Evolutionary conservation across 2,888 invertebrate species (phyloP).

Genomic region (Sympetrum striolatum): DNA sequence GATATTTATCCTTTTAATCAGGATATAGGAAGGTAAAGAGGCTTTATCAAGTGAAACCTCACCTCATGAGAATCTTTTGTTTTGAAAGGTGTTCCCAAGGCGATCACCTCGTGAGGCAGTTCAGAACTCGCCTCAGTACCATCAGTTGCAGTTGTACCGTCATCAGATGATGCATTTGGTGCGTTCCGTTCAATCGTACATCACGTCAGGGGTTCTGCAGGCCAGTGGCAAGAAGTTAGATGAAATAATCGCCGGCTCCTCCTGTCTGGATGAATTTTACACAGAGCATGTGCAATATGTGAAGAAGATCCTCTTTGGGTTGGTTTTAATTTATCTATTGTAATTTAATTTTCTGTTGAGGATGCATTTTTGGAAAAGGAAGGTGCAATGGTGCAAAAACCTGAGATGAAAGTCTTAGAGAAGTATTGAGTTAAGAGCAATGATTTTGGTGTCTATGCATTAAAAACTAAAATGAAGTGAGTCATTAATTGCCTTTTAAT

Average conservation of each 20-base stretch:
- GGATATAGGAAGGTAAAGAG: no score
- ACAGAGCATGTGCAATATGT: conserved; percentile 75
- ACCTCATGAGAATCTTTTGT: no score
- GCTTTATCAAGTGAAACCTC: no score
- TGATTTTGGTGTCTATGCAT: no score
- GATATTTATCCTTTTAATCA: no score
- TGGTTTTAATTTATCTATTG: conserved; percentile 51
- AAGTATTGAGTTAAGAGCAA: background rate
- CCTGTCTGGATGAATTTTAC: conserved; percentile 76
- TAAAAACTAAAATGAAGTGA: no score
- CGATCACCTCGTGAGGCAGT: background rate
- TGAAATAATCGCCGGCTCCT: conserved; percentile 58
- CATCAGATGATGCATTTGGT: conserved; percentile 80
- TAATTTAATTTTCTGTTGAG: no score
- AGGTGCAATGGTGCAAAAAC: no score
- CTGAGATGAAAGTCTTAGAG: no score
- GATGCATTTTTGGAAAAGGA: background rate
- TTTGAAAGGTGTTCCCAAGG: background rate
- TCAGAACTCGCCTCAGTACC: conserved; percentile 69
- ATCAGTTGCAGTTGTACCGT: conserved; percentile 73
- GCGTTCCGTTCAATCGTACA: conserved; percentile 76
- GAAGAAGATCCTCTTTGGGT: conserved; percentile 74
- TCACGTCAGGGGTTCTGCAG: conserved; percentile 77
- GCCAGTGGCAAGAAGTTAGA: conserved; percentile 72
- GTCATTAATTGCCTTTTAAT: no score